A percentile compares a stretch with the other conserved stretches of the same genome.
Evolutionary conservation across 1,140 invertebrate genomes (phyloP).

Genomic region (Ips nitidus): DNA sequence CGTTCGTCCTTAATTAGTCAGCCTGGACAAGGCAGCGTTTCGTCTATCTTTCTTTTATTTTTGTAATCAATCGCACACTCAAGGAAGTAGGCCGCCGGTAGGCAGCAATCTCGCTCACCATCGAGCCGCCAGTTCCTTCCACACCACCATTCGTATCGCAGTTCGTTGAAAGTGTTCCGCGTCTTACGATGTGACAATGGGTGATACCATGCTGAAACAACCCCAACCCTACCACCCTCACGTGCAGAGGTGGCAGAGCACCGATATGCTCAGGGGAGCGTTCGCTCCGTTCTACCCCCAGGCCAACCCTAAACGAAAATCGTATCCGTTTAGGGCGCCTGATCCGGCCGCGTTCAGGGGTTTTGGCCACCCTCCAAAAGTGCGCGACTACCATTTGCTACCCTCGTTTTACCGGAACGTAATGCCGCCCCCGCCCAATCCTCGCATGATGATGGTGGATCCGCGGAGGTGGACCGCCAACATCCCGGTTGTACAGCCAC

Average conservation of each 20-base stretch:
- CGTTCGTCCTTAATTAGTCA: not conserved
- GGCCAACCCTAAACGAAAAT: constrained; percentile 39
- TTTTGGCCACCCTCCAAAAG: constrained; percentile 55
- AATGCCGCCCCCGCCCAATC: constrained; percentile 60
- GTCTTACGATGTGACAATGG: not conserved
- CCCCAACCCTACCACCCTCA: constrained; percentile 38
- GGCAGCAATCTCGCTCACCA: not conserved
- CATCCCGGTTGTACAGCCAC: not conserved
- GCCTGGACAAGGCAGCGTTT: not conserved
- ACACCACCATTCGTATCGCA: not conserved
- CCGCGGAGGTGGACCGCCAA: constrained; percentile 17
- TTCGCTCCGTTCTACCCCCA: constrained; percentile 15
- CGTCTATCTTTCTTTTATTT: too few species aligned
- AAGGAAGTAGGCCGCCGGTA: constrained; percentile 19
- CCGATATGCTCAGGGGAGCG: constrained; percentile 46
- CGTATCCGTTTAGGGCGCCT: constrained; percentile 63
- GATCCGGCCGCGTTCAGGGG: constrained; percentile 56
- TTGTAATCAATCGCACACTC: too few species aligned
- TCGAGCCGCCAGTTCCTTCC: constrained; percentile 7
- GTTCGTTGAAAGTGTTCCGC: too few species aligned
- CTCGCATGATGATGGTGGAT: constrained; percentile 54
- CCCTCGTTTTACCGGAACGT: constrained; percentile 67
- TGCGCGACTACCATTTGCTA: constrained; percentile 66
- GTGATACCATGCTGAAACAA: constrained; percentile 47
- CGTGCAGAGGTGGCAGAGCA: constrained; percentile 53